phyloP scores from a whole-genome alignment of 2,888 invertebrate genomes.

The Phlogophora meticulosa region DNA sequence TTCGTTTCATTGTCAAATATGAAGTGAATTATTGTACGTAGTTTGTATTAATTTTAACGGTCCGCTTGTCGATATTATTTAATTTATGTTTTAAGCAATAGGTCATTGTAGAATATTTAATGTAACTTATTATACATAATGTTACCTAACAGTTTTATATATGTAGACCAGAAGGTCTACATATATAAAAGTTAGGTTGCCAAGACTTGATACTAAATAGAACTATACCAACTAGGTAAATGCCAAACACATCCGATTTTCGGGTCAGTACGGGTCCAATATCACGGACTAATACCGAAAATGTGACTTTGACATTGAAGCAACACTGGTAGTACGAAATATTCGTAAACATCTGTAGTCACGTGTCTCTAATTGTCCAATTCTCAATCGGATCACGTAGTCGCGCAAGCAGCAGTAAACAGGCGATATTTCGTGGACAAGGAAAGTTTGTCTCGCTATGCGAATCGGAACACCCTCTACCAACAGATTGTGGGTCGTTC shows the following conservation, averaged over 20 bases:
- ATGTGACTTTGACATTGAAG: slow-evolving; percentile 65
- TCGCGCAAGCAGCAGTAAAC: slow-evolving; percentile 73
- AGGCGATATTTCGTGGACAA: slow-evolving; percentile 78
- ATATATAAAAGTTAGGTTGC: not conserved
- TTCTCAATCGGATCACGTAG: slow-evolving; percentile 79
- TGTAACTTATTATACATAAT: slow-evolving; percentile 6
- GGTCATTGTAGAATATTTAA: not conserved
- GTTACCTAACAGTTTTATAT: too few species aligned
- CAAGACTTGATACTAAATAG: not conserved
- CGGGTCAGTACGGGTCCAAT: slow-evolving; percentile 5
- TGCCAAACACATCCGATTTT: slow-evolving; percentile 7
- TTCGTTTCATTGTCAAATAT: not conserved
- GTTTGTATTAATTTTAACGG: not conserved
- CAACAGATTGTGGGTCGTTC: slow-evolving; percentile 70
- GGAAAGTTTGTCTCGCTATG: slow-evolving; percentile 73
- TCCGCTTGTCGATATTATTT: not conserved
- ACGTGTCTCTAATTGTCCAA: slow-evolving; percentile 76
- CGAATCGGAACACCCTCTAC: slow-evolving; percentile 49
- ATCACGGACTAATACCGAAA: slow-evolving; percentile 37
- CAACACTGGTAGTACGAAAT: slow-evolving; percentile 45
- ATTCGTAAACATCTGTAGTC: slow-evolving; percentile 68
- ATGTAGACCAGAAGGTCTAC: too few species aligned
- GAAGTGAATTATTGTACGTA: slow-evolving; percentile 5
- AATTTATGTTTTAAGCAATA: not conserved
- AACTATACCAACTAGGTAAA: not conserved